These are phyloP conservation scores for Semicossyphus pulcher DNA, from an alignment of 2,113 vertebrate species.

Conservation along the genomic window DNA sequence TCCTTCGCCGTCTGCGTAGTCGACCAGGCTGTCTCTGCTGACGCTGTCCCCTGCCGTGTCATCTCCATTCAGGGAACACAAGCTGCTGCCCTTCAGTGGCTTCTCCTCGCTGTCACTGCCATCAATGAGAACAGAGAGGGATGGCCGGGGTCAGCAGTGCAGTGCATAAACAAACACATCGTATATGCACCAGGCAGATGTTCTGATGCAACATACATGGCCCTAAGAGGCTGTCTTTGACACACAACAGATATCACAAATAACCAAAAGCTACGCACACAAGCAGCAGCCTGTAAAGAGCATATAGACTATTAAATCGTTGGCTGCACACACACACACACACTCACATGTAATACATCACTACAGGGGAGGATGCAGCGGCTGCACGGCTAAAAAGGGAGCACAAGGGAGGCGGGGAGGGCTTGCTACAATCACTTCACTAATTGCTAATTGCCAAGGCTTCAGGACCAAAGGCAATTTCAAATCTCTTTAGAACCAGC, in stretches of 20 bases:
- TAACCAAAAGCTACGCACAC: constrained; percentile 9
- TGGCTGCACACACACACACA: constrained; percentile 16
- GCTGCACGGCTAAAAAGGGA: constrained; percentile 52
- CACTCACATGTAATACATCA: constrained; percentile 27
- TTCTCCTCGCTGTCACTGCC: constrained; percentile 81
- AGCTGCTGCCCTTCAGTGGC: constrained; percentile 72
- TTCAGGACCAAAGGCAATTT: constrained; percentile 81
- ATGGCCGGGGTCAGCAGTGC: constrained; percentile 50
- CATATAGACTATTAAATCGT: constrained; percentile 36
- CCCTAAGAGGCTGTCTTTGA: neutral
- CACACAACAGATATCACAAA: constrained; percentile 1
- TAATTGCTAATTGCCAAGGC: constrained; percentile 82
- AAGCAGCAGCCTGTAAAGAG: constrained; percentile 15
- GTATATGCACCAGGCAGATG: constrained; percentile 27
- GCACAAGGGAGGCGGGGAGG: constrained; percentile 51
- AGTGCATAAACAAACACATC: constrained; percentile 36
- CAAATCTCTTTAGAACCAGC: constrained; percentile 79
- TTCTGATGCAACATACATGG: constrained; percentile 4
- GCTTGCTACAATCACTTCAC: constrained; percentile 76
- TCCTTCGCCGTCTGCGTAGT: constrained; percentile 69
- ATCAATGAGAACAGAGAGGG: constrained; percentile 58
- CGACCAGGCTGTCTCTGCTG: constrained; percentile 75
- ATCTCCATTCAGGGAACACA: constrained; percentile 51
- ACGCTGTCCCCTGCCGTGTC: constrained; percentile 56
- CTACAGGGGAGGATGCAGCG: constrained; percentile 45